Evolutionary conservation across 1,140 invertebrate genomes (phyloP), one percentile per base, ranked within the genome.

Genomic region (Lamellibrachia luymesi): DNA sequence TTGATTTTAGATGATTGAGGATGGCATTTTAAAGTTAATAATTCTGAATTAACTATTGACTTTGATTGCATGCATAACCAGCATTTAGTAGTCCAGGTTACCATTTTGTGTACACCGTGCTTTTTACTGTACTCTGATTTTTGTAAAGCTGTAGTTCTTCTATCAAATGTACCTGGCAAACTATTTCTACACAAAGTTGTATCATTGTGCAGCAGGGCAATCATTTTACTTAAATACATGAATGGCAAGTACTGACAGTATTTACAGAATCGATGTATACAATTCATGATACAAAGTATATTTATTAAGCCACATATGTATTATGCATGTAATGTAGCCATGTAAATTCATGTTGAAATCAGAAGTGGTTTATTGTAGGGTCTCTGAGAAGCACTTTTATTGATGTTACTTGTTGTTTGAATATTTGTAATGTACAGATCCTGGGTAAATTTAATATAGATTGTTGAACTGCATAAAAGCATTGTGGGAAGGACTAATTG

Each of bases 341-440:
- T 80, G 64, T 80, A 80, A 80, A 80, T 80, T 80, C 64, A 80
- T 80, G 25, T 80, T 80, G 64, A 80, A 22, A 80, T 80, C 13
- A 80, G 64, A 80, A 6, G 64, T 80, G 5, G 64, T 6, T 56
- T 56, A 56, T 56, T 56, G 17, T 56, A 56, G 52, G 52, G 52
- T 8, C 52, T 17, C 52, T 56, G 52, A 56, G 52, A 56, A 38
- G 38, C 38, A 56, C 52, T 56, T 80, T 80, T 80, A 80, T 80
- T 80, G 64, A 80, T 80, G 64, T 80, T 80, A 80, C 64, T 80
- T 80, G 64, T 80, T 80, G 64, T 80, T 80, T 80, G 64, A 80
- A 80, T 80, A 80, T 80, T 80, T 80, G 64, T 80, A 80, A 80
- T 80, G 13, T 80, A 80, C 64, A 80, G 64, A 80, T 80, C 25